These are phyloP conservation scores for Campoletis raptor DNA, from an alignment of 2,888 invertebrate species.

Conservation along the genomic window DNA sequence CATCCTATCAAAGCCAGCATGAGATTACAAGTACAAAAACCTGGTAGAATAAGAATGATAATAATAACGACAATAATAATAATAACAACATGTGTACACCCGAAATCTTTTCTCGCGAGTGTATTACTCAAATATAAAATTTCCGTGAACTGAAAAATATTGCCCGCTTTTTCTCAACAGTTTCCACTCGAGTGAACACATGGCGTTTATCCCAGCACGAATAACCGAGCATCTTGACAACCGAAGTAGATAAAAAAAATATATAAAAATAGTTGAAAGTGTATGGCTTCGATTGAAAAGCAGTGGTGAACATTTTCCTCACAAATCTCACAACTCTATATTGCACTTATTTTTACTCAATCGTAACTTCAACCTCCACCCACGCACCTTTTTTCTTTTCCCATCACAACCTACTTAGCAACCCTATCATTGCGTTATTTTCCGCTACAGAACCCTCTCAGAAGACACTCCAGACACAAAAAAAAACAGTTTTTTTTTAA, in stretches of 20 bases:
- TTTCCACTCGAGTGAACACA: constrained; percentile 15
- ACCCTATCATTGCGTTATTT: constrained; percentile 10
- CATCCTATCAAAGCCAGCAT: not conserved
- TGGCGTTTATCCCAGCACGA: constrained; percentile 24
- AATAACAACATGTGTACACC: not conserved
- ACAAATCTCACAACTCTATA: constrained; percentile 49
- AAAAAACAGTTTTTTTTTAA: constrained; percentile 2
- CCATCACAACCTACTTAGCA: not conserved
- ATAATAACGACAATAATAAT: not conserved
- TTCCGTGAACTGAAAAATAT: constrained; percentile 30
- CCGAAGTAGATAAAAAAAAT: constrained; percentile 25
- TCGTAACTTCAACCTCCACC: not conserved
- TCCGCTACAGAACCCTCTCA: not conserved
- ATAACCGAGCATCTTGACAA: constrained; percentile 49
- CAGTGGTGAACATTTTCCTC: constrained; percentile 30
- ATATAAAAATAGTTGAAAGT: constrained; percentile 16
- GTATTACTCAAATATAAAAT: constrained; percentile 1
- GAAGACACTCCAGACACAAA: constrained; percentile 15
- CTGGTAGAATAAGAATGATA: not conserved
- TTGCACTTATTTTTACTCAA: constrained; percentile 59
- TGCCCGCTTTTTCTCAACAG: constrained; percentile 25
- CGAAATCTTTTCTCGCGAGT: constrained; percentile 11
- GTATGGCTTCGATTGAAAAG: constrained; percentile 47
- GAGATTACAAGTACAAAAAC: not conserved
- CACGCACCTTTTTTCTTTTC: not conserved